Evolutionary conservation across 2,797 vertebrate genomes (phyloP), one percentile per base, ranked within the genome.

Genomic region (Salarias fasciatus): DNA sequence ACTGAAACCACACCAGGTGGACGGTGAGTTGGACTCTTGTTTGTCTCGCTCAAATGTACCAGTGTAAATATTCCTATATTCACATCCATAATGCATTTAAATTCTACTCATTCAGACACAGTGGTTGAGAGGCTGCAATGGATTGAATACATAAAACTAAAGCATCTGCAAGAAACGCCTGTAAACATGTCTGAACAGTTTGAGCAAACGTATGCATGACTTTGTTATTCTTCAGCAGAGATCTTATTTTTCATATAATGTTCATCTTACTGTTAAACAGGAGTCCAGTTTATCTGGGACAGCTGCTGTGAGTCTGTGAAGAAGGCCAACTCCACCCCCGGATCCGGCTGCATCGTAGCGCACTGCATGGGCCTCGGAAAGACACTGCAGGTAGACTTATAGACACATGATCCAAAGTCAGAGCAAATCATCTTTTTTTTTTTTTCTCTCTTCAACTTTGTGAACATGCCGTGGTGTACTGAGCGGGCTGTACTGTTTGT

Each of bases 321-420:
- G 85, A 99, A 96, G 89, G 93, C 95, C 35, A 96, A 95, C 86
- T 94, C 95, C 2, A 91, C 94, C 77, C 75, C 88, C n/a, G 97
- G 97, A 52, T 97, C 97, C 18, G 97, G 97, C 14, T 98, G 97
- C 62, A 94, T 99, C 75, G 91, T 99, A 72, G 97, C 97, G 18
- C 97, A 99, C 84, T 99, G 97, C 86, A 99, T 99, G 97, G 97
- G 97, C 42, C 92, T 99, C 63, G 97, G 97, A 24, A 99, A 99
- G 77, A 98, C 97, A 0, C 90, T 99, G 54, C 97, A 99, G 96
- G 97, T 98, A 79, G 89, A 75, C 1, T 40, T 9, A 49, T 4
- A 35, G 3, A 13, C 13, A 45, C 8, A 2, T 6, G 33, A 9
- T 35, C 9, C 33, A 6, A 2, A 24, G 2, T 24, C 18, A 2